Evolutionary conservation across 2,797 vertebrate species (phyloP).

Genomic region (Enteromius paludinosus): DNA sequence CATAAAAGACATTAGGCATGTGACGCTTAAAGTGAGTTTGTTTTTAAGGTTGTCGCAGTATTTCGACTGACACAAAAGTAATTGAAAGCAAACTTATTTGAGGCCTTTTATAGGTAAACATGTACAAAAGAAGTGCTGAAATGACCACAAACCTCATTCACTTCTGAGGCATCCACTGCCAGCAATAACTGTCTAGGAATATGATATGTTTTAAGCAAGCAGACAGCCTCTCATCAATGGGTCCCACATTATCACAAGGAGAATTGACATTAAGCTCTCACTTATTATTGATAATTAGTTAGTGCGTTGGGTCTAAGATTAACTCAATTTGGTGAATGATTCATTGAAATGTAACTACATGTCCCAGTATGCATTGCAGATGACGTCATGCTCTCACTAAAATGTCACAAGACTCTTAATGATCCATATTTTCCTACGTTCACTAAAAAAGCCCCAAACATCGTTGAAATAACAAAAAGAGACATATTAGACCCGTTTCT

Average conservation of each 20-base stretch:
- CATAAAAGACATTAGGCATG: neutral
- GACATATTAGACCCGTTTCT: neutral
- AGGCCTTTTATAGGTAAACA: neutral
- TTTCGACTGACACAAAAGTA: neutral
- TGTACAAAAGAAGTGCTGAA: neutral
- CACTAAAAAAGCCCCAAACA: slow-evolving; percentile 41
- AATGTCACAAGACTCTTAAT: slow-evolving; percentile 86
- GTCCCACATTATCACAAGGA: too few relatives aligned
- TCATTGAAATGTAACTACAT: slow-evolving; percentile 63
- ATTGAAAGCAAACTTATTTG: neutral
- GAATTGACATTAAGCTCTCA: neutral
- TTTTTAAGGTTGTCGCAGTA: neutral
- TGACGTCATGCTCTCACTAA: slow-evolving; percentile 73
- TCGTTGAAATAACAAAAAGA: neutral
- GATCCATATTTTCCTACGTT: slow-evolving; percentile 75
- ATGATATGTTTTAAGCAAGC: neutral
- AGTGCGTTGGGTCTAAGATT: neutral
- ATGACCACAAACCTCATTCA: neutral
- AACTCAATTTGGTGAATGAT: slow-evolving; percentile 1
- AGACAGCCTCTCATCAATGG: neutral
- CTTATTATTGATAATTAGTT: neutral
- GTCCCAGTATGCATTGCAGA: slow-evolving; percentile 72
- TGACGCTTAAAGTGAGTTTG: neutral
- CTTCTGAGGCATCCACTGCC: neutral
- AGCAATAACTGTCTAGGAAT: neutral